Base-by-base conservation (phyloP, 2,797 vertebrate species). In the Rhinophrynus dorsalis region DNA sequence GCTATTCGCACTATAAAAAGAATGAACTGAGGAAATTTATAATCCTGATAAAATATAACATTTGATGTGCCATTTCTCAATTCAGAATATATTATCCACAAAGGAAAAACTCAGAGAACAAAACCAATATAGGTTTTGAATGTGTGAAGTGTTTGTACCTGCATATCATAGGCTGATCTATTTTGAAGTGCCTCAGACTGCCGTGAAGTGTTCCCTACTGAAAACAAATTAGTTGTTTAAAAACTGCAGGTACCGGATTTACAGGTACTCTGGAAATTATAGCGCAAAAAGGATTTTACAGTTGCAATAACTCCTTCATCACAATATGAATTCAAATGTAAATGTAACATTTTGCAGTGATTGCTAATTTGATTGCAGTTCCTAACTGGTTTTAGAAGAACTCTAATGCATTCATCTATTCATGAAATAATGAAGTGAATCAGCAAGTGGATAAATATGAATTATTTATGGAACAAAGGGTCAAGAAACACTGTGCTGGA, bases 321-420 rank as follows among this genome's bases (percentile, higher is more conserved):
- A 18, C 44, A 17, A 23, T 21, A 24, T 32, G 37, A 30, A 29
- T 24, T 56, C 27, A 56, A 30, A 30, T 29, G 26, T 12, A 27
- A 30, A 47, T 57, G 29, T 37, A 17, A 5, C 40, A 44, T 65
- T 45, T 52, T 57, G 21, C 6, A 38, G 17, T 17, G 12, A 55
- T 44, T 65, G 51, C 13, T 37, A 44, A 63, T 37, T 35, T 26
- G 15, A 52, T 56, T 55, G 27, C 40, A 56, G 21, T 35, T 52
- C 17, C 17, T n/a, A 61, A 45, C 20, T 30, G 17, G 21, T 26
- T 62, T 62, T 35, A 21, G 20, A 48, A 20, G 11, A 50, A 60
- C 13, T 15, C n/a, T 27, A 9, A 33, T 23, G 62, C n/a, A 42
- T 15, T 23, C 7, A 32, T 21, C 23, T 51, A 18, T 52, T 3